Base-by-base conservation (phyloP, 2,888 invertebrate species). In the Ichneumoninae sp. region DNA sequence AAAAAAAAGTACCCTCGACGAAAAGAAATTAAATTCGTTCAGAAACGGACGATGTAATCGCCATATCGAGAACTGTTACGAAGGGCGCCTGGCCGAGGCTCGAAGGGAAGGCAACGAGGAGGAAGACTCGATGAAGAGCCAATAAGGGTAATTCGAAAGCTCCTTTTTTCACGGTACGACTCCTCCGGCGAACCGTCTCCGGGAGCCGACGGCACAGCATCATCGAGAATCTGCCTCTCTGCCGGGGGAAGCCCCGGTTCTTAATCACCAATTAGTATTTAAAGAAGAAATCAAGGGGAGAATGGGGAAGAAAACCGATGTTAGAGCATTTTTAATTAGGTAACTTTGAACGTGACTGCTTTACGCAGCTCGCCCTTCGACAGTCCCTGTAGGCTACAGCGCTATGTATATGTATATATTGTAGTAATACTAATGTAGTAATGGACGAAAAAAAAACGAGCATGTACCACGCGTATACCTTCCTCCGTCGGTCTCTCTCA, bases 311-410 rank as follows among this genome's bases (percentile, higher is more conserved):
- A 52, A 40, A 33, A 40, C 26, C 57, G 47, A 52, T 62, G 54
- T 78, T 77, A 66, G 75, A 79, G 44, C 66, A 50, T 75, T 84
- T 84, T 79, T 71, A 84, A 84, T 82, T 84, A 79, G 79, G 77
- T 71, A 76, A 82, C 76, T 82, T 79, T 71, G 44, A 40, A 78
- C 84, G 74, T 69, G 66, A 33, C 62, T 60, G 60, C 60, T 22
- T 30, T 16, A 60, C 60, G 60, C 60, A 26, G 60, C 13, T 52
- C 26, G 57, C 65, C 70, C 65, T 69, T 47, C 66, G 30, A 57
- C 52, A 52, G 22, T 79, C 79, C 52, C 75, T 79, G 13, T 16
- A 52, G 74, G 50, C 74, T 69, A 78, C 50, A 47, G n/a, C 33
- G 50, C 50, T 78, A 72, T 33, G 60, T 82, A 80, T 68, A 72